Evolutionary conservation across 2,797 vertebrate genomes (phyloP).

Genomic region (Malurus leucopterus): DNA sequence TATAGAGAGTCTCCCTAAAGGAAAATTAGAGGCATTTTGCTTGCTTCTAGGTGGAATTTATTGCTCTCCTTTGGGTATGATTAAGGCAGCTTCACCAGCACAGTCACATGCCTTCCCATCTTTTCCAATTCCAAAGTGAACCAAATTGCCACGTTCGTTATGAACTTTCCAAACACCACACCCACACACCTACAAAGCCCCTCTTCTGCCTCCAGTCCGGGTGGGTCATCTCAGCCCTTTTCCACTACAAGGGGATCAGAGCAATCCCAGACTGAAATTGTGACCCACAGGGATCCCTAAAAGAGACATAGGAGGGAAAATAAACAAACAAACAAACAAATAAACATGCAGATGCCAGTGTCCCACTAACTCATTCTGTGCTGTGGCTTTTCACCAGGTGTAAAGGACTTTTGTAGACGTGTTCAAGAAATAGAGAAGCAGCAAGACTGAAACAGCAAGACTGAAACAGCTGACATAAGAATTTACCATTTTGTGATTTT

Average conservation of each 20-base stretch:
- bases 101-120: neutral
- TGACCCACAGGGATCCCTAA: accelerated
- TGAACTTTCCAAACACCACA: neutral
- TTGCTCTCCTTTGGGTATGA: neutral
- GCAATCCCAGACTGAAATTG: neutral
- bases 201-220: no score
- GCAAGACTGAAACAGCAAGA: neutral
- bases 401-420: neutral
- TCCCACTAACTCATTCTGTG: neutral
- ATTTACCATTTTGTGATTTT: neutral
- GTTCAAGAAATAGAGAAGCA: neutral
- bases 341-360: neutral
- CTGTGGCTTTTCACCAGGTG: neutral
- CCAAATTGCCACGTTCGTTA: neutral
- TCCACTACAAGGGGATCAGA: neutral
- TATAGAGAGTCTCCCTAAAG: constrained; percentile 35
- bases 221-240: neutral
- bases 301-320: neutral
- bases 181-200: neutral
- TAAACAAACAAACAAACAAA: neutral
- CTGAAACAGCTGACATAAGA: neutral
- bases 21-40: constrained; percentile 34
- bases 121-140: neutral
- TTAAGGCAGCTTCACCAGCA: constrained; percentile 9
- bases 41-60: constrained; percentile 23